phyloP scores from a whole-genome alignment of 2,888 invertebrate genomes.

The Callyntrura sp. region DNA sequence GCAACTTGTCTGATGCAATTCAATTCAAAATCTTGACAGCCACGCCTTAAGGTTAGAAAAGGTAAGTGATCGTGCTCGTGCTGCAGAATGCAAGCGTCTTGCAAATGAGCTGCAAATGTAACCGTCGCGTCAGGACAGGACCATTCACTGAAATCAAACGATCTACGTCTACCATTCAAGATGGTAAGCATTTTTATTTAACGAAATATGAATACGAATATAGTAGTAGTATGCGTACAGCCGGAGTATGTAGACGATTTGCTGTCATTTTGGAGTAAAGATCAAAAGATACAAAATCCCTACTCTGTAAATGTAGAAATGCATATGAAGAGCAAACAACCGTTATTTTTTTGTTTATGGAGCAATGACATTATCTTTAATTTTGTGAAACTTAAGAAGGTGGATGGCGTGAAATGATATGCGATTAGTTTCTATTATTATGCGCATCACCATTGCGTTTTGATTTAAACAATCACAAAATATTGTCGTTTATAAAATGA shows the following conservation, averaged over 20 bases:
- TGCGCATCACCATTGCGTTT: neutral
- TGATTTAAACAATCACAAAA: neutral
- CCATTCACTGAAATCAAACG: no score
- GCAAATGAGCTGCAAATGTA: neutral
- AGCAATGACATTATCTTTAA: constrained; percentile 19
- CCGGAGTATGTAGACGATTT: neutral
- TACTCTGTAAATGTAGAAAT: neutral
- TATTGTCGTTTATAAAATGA: neutral
- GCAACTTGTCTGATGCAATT: neutral
- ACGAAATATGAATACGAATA: neutral
- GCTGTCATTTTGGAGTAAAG: neutral
- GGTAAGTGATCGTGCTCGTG: constrained; percentile 35
- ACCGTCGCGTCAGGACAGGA: neutral
- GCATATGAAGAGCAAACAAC: neutral
- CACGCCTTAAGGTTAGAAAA: constrained; percentile 30
- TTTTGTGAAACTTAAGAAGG: constrained; percentile 14
- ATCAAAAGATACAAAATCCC: neutral
- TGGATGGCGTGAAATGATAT: constrained; percentile 27
- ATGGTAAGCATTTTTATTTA: neutral
- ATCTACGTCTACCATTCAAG: neutral
- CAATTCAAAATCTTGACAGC: constrained; percentile 45
- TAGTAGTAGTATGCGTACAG: neutral
- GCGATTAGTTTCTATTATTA: neutral
- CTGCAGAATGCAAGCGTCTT: neutral
- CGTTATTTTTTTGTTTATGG: neutral